Conservation (phyloP, 1,140 invertebrate species). For the Onthophagus taurus region DNA sequence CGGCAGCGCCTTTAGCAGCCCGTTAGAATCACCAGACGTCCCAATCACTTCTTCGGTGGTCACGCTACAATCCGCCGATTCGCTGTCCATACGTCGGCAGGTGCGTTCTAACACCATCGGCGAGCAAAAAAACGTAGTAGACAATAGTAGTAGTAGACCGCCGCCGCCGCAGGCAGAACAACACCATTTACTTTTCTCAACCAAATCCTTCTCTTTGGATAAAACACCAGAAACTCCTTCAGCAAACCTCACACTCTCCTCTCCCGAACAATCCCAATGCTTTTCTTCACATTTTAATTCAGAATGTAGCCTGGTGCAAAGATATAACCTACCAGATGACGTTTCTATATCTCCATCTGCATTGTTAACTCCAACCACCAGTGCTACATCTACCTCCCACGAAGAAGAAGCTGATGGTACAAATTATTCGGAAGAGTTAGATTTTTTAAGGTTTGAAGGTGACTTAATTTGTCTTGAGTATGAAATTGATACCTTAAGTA, state of each 20-base stretch:
- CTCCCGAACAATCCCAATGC: constrained; percentile 35
- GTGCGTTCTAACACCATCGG: constrained; percentile 36
- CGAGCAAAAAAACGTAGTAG: constrained; percentile 31
- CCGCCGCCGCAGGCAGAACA: constrained; percentile 17
- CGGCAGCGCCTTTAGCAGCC: constrained; percentile 54
- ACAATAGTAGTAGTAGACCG: constrained; percentile 12
- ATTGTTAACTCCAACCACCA: constrained; percentile 44
- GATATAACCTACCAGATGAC: constrained; percentile 28
- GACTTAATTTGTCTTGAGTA: constrained; percentile 34
- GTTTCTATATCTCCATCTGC: constrained; percentile 46
- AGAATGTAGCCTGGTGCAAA: constrained; percentile 39
- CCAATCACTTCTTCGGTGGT: constrained; percentile 50
- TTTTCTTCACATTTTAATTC: constrained; percentile 50
- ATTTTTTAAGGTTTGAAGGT: constrained; percentile 30
- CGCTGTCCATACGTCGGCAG: constrained; percentile 45
- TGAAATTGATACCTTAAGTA: constrained; percentile 30
- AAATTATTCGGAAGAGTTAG: constrained; percentile 24
- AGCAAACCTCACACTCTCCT: constrained; percentile 27
- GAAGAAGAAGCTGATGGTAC: constrained; percentile 22
- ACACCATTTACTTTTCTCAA: constrained; percentile 10
- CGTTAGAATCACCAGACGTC: constrained; percentile 56
- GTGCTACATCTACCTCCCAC: constrained; percentile 24
- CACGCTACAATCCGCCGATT: constrained; percentile 50
- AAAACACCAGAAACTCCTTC: constrained; percentile 34
- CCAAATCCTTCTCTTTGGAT: constrained; percentile 13